Evolutionary conservation across 92 coral and sea anemone genomes (phyloP).

Genomic region (Paragorgia papillata): DNA sequence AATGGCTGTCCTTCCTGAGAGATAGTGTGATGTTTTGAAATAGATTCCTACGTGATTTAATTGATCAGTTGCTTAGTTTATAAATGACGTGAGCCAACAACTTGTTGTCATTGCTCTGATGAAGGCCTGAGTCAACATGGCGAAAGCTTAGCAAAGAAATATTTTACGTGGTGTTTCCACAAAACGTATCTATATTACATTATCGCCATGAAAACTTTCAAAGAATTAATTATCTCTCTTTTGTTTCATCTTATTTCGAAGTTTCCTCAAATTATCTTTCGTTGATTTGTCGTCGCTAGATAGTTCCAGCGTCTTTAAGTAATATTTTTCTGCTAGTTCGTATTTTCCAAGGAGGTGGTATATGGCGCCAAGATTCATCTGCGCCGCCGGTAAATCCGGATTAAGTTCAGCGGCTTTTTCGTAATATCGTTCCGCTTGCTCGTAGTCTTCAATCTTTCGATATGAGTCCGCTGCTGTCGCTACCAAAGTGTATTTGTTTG

Average conservation of each 20-base stretch:
- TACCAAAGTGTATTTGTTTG: constrained; percentile 76
- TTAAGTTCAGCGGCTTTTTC: constrained; percentile 67
- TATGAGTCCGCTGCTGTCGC: constrained; percentile 78
- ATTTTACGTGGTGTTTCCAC: too few species aligned
- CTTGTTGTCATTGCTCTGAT: too few species aligned
- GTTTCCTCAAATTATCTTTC: constrained; percentile 73
- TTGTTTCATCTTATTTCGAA: constrained; percentile 62
- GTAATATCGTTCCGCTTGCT: constrained; percentile 69
- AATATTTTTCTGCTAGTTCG: constrained; percentile 77
- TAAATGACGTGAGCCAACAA: too few species aligned
- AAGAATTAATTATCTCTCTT: too few species aligned
- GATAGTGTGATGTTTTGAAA: too few species aligned
- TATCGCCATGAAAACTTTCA: too few species aligned
- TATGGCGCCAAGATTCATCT: constrained; percentile 98
- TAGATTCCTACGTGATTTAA: too few species aligned
- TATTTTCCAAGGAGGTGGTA: constrained; percentile 73
- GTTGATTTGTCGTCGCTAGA: constrained; percentile 82
- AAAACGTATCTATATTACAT: too few species aligned
- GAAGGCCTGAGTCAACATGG: too few species aligned
- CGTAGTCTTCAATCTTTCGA: constrained; percentile 76
- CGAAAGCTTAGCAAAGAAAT: too few species aligned
- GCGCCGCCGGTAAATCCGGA: constrained; percentile 81
- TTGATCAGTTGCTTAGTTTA: too few species aligned
- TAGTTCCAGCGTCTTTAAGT: constrained; percentile 66
- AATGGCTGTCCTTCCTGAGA: too few species aligned